These are phyloP conservation scores for Halcyon smyrnensis DNA, from an alignment of 2,797 vertebrate genomes.

Conservation along the genomic window DNA sequence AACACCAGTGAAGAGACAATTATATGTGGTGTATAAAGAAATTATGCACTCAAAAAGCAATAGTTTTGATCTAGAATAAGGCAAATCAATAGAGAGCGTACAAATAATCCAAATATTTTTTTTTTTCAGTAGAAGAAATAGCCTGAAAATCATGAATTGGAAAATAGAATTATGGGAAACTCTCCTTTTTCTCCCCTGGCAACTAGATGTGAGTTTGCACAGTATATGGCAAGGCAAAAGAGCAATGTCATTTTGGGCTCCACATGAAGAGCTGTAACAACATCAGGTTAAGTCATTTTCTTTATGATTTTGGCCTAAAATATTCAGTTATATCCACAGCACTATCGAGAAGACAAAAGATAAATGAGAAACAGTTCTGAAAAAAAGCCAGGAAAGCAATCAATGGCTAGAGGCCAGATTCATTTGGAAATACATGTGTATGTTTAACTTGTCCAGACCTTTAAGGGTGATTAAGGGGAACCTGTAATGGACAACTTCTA, in stretches of 20 bases:
- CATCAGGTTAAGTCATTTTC: background rate
- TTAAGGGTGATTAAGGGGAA: background rate
- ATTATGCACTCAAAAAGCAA: background rate
- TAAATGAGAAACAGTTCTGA: background rate
- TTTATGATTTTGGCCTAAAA: background rate
- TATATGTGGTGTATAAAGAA: background rate
- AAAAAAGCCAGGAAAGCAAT: conserved; percentile 6
- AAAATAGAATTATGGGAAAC: background rate
- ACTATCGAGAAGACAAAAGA: background rate
- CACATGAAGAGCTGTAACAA: background rate
- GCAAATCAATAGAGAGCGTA: background rate
- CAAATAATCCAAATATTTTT: background rate
- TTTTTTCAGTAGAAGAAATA: background rate
- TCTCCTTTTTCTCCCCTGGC: background rate
- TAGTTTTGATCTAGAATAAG: background rate
- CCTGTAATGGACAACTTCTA: background rate
- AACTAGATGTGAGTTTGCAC: background rate
- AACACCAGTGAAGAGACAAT: background rate
- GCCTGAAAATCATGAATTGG: background rate
- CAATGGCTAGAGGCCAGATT: background rate
- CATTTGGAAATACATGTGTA: background rate
- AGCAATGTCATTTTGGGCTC: background rate
- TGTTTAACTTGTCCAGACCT: background rate
- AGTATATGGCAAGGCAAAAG: background rate
- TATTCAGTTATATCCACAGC: background rate